phyloP scores from a whole-genome alignment of 2,113 vertebrate species.

The Chloropsis cyanopogon region DNA sequence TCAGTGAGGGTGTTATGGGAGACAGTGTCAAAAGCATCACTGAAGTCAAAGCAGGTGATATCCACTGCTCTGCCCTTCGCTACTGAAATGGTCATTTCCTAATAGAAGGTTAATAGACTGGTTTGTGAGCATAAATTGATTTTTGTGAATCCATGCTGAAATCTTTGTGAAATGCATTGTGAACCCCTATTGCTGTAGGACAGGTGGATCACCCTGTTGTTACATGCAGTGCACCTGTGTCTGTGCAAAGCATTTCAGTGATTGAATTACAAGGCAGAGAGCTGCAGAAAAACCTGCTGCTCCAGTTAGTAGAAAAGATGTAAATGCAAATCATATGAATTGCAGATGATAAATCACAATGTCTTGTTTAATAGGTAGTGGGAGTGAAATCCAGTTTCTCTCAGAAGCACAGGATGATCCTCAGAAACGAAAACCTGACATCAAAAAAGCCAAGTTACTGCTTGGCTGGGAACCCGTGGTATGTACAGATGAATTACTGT shows the following conservation, averaged over 20 bases:
- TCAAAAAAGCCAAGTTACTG: slow-evolving; percentile 91
- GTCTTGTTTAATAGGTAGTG: slow-evolving; percentile 75
- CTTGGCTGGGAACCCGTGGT: slow-evolving; percentile 98
- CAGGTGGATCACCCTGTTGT: background rate
- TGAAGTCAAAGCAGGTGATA: background rate
- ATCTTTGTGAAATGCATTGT: background rate
- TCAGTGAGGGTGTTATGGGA: background rate
- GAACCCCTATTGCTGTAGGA: background rate
- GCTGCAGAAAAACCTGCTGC: background rate
- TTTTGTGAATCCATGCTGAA: background rate
- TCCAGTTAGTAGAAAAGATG: background rate
- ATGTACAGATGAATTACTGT: slow-evolving; percentile 29
- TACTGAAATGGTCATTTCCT: background rate
- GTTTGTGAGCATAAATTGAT: background rate
- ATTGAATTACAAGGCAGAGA: background rate
- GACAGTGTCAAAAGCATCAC: background rate
- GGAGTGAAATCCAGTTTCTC: slow-evolving; percentile 96
- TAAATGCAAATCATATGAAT: background rate
- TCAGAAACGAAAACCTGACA: slow-evolving; percentile 94
- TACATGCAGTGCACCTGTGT: background rate
- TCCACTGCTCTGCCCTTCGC: background rate
- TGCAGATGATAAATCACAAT: background rate
- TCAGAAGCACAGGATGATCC: slow-evolving; percentile 98
- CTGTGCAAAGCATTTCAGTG: background rate
- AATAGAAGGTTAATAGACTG: background rate